Base-by-base conservation (phyloP, 2,113 vertebrate species). In the Phocoena sinus region DNA sequence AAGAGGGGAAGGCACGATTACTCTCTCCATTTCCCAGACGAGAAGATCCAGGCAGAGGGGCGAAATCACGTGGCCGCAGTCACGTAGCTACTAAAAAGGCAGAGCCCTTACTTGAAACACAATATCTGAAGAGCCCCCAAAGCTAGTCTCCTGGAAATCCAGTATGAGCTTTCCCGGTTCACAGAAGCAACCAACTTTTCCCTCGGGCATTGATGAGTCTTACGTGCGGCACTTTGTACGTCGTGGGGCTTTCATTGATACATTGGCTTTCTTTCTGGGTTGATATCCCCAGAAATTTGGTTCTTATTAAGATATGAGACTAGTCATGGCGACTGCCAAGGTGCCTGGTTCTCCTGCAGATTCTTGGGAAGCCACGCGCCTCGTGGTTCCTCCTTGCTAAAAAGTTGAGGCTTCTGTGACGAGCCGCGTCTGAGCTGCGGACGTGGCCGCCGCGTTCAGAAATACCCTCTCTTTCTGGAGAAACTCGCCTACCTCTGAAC, bases 401-500 rank as follows among this genome's bases (percentile, higher is more conserved):
- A 58, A 67, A 47, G 23, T 8, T 44, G 23, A 13, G 4, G 36
- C 80, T 56, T 80, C 58, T 10, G 1, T 6, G 8, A 47, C 41
- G 74, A 58, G 25, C 10, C 0, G 7, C 1, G 8, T 33, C 33
- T n/a, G 20, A 26, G n/a, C 5, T 17, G 38, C 20, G 0, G 2
- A 14, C 12, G 6, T 4, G 50, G 76, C 76, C 76, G 3, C 60
- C 14, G 50, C n/a, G 33, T 4, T 31, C 76, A 58, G 97, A 94
- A 87, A 92, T 14, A 62, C 65, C 0, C 0, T 65, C 36, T 31
- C 14, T 13, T 67, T 62, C 26, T 2, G 7, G 23, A 71, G 56
- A 82, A 58, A 2, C 31, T 23, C 0, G 0, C n/a, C 97, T 98
- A 98, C 98, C 97, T 98, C 93, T 96, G 76, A 33, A 91, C 79